These are phyloP conservation scores for Lycia hirtaria DNA, from an alignment of 2,888 invertebrate genomes.

Conservation along the genomic window DNA sequence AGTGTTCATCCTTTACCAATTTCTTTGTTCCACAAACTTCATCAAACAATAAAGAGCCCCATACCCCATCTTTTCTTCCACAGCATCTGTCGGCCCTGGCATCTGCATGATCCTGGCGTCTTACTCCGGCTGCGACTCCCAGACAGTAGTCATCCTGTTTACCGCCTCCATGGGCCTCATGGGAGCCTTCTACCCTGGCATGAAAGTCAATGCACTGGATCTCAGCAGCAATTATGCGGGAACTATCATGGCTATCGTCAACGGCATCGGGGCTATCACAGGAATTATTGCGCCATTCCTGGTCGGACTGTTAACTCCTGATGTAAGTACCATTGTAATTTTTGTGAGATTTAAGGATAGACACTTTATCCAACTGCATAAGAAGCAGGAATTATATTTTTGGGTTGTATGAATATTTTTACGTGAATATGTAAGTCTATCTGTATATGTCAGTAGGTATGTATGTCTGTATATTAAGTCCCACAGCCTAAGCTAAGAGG, in stretches of 20 bases:
- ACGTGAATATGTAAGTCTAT: too few species aligned
- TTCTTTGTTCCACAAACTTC: too few species aligned
- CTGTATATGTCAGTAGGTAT: too few species aligned
- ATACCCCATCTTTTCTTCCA: conserved; percentile 19
- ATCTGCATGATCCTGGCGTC: conserved; percentile 88
- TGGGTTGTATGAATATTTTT: too few species aligned
- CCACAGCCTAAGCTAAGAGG: too few species aligned
- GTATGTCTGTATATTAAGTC: too few species aligned
- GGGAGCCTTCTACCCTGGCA: conserved; percentile 89
- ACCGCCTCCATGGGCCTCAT: conserved; percentile 89
- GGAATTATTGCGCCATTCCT: conserved; percentile 89
- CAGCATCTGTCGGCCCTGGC: conserved; percentile 89
- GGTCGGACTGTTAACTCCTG: conserved; percentile 87
- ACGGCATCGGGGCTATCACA: conserved; percentile 89
- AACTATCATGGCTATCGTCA: conserved; percentile 88
- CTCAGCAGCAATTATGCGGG: conserved; percentile 88
- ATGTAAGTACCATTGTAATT: conserved; percentile 74
- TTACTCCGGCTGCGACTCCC: conserved; percentile 88
- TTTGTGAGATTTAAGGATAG: neutral
- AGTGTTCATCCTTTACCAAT: too few species aligned
- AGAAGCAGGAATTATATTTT: too few species aligned
- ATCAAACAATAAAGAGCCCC: too few species aligned
- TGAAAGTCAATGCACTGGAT: conserved; percentile 89
- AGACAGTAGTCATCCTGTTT: conserved; percentile 86
- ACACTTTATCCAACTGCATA: too few species aligned